Evolutionary conservation across 2,888 invertebrate species (phyloP).

Genomic region (Choreutis nemorana): DNA sequence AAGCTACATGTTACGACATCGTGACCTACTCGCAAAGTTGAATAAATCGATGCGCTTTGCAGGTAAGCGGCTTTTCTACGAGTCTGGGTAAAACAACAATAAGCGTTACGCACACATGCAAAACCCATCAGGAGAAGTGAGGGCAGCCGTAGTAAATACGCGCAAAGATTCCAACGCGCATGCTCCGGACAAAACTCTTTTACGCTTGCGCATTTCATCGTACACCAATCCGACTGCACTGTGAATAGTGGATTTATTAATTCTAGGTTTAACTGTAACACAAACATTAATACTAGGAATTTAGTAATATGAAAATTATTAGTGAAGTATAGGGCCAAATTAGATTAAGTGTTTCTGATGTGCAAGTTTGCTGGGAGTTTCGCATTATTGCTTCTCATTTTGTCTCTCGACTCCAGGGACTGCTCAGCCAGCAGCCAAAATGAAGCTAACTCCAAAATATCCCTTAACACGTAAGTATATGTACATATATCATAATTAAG

Average conservation of each 20-base stretch:
- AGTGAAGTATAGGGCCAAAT: conserved; percentile 20
- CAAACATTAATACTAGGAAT: too few relatives aligned
- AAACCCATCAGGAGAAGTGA: conserved; percentile 6
- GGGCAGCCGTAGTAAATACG: conserved; percentile 19
- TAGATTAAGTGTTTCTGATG: conserved; percentile 48
- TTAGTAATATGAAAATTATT: too few relatives aligned
- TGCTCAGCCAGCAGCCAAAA: conserved; percentile 49
- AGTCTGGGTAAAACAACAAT: conserved; percentile 13
- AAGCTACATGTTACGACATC: conserved; percentile 19
- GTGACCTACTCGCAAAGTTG: conserved; percentile 35
- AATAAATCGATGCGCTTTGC: conserved; percentile 41
- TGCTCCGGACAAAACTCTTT: conserved; percentile 23
- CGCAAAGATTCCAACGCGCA: conserved; percentile 35
- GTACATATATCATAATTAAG: too few relatives aligned
- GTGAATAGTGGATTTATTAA: too few relatives aligned
- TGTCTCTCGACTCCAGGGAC: conserved; percentile 50
- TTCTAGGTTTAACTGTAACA: too few relatives aligned
- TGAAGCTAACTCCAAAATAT: conserved; percentile 42
- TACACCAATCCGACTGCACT: too few relatives aligned
- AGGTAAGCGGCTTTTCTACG: conserved; percentile 26
- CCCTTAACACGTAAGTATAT: conserved; percentile 49
- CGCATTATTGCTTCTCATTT: conserved; percentile 36
- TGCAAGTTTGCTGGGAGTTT: conserved; percentile 39
- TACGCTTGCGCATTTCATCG: conserved; percentile 31
- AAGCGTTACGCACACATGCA: conserved; percentile 14